Base-by-base conservation (phyloP, 2,888 invertebrate genomes). In the Heliconius charithonia region DNA sequence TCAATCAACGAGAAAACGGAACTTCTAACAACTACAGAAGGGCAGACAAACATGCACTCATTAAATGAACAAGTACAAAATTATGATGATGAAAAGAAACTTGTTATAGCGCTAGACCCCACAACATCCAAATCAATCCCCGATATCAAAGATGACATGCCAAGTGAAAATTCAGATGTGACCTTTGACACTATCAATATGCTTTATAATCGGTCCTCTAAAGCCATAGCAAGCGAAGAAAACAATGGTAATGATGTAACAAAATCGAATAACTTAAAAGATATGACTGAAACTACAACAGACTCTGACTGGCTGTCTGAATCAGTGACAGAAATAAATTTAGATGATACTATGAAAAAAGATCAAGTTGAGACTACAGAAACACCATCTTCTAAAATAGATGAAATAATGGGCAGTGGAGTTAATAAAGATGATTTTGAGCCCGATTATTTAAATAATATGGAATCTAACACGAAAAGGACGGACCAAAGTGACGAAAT, bases 251-350 rank as follows among this genome's bases (percentile, higher is more conserved):
- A 82, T 45, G 83, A 80, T 79, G 80, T 80, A 62, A 84, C 86
- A 45, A 86, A 85, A 67, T 72, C 82, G 56, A 85, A 84, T 76
- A 84, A 85, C 56, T 74, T 81, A 29, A 85, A 83, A 70, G 82
- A 85, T 41, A 81, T 79, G 27, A 80, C 83, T 37, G 86, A 86
- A 80, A 77, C 82, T 22, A 83, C 82, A 72, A 87, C 88, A 29
- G 91, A 90, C 80, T 89, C 92, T 9, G 94, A 94, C 84, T 94
- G 94, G 94, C 83, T 94, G 65, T 87, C 90, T 37, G 91, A 91
- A 86, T 75, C 90, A 6, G 89, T 91, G n/a, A 89, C 91, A 37
- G 93, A 93, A 88, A 82, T 91, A 9, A 89, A 86, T 73, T 92
- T 90, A 80, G 86, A 88, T 79, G 89, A 91, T 80, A 83, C 86